Percentiles rank a stretch among this genome's conserved stretches.
Conservation (phyloP, 2,797 vertebrate species). For the Petrocephalus sullivani region DNA sequence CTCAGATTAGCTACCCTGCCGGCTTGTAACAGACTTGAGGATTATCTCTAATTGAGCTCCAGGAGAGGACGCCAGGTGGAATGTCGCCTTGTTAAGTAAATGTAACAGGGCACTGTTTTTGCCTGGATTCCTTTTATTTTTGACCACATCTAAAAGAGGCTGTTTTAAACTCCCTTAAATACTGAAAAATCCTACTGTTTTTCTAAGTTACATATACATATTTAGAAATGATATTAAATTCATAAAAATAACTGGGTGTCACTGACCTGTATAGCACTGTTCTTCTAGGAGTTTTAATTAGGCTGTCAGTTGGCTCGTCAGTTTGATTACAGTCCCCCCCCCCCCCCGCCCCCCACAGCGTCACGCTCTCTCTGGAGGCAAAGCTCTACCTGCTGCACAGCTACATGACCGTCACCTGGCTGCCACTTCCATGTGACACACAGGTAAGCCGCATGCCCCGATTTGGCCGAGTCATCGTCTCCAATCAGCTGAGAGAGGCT, state of each 20-base stretch:
- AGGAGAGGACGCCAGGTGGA: constrained; percentile 44
- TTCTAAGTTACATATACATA: background rate
- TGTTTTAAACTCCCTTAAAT: background rate
- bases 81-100: constrained; percentile 37
- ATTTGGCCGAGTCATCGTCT: background rate
- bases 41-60: constrained; percentile 53
- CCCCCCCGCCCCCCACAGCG: constrained; percentile 52
- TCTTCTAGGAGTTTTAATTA: background rate
- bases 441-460: constrained; percentile 53
- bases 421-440: constrained; percentile 81
- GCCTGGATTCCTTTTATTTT: background rate
- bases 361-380: constrained; percentile 86
- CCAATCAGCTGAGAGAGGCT: background rate
- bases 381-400: constrained; percentile 79
- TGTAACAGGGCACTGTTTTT: background rate
- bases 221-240: background rate
- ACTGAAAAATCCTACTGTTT: background rate
- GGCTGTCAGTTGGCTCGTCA: background rate
- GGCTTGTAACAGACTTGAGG: constrained; percentile 36
- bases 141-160: background rate
- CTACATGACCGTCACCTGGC: constrained; percentile 75
- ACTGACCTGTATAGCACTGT: background rate
- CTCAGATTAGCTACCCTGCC: constrained; percentile 49
- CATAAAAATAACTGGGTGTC: background rate
- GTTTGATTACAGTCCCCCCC: background rate